Percentiles rank a stretch among this genome's conserved stretches.
phyloP scores from a whole-genome alignment of 2,888 invertebrate species.

The Chirona hameri region DNA sequence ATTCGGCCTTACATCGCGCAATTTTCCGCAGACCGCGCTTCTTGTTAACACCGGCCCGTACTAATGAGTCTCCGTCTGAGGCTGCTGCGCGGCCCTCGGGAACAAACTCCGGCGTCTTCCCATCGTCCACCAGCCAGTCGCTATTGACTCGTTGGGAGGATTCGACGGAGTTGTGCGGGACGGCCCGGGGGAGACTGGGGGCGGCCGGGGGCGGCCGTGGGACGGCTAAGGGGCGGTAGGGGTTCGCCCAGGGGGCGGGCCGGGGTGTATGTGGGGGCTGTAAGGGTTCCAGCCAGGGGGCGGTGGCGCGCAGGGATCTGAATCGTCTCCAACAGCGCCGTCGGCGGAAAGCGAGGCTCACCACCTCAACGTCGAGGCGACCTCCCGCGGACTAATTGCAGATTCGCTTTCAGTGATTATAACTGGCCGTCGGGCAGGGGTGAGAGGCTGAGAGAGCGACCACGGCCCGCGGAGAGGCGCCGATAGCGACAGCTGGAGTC shows the following conservation, averaged over 20 bases:
- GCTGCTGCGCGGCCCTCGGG: neutral
- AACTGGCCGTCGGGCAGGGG: neutral
- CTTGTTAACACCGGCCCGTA: neutral
- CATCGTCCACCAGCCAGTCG: neutral
- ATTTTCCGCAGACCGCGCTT: constrained; percentile 4
- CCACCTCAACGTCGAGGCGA: neutral
- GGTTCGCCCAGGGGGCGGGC: neutral
- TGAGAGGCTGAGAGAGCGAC: neutral
- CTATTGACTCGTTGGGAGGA: neutral
- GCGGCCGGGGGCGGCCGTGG: neutral
- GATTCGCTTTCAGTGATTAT: constrained; percentile 8
- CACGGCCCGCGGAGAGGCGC: neutral
- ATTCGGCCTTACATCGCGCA: too few relatives aligned
- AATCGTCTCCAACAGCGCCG: neutral
- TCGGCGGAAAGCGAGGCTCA: neutral
- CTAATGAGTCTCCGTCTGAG: constrained; percentile 3
- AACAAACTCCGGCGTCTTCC: neutral
- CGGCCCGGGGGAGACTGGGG: too few relatives aligned
- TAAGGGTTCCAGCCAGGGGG: neutral
- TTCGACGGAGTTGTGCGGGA: too few relatives aligned
- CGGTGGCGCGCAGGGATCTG: neutral
- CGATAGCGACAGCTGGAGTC: neutral
- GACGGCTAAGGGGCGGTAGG: neutral
- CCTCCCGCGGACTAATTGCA: constrained; percentile 10
- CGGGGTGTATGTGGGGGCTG: neutral